These are phyloP conservation scores for Bos javanicus DNA, from an alignment of 2,113 vertebrate species.

Conservation along the genomic window DNA sequence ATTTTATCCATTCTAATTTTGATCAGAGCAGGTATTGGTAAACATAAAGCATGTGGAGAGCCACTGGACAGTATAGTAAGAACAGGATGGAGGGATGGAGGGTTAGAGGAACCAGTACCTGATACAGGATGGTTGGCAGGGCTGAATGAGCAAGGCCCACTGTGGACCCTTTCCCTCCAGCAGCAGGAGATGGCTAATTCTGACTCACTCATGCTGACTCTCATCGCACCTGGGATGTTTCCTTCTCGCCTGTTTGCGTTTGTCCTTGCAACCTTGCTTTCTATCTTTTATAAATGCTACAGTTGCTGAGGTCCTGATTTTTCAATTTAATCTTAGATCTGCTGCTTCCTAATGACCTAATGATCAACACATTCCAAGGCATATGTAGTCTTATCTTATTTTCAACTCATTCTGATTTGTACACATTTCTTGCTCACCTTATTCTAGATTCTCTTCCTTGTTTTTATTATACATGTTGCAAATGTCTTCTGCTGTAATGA, in stretches of 20 bases:
- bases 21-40: not conserved
- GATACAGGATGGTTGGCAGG: not conserved
- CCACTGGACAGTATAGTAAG: not conserved
- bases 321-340: not conserved
- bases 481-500: not conserved
- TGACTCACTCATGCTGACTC: not conserved
- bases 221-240: not conserved
- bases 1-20: not conserved
- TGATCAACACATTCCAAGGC: not conserved
- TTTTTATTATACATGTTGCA: not conserved
- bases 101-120: not conserved
- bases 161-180: rapidly evolving
- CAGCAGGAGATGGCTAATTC: not conserved
- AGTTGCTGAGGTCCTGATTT: not conserved
- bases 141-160: not conserved
- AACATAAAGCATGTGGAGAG: not conserved
- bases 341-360: not conserved
- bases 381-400: not conserved
- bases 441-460: not conserved
- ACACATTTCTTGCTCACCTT: not conserved
- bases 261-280: not conserved
- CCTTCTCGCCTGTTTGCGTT: not conserved
- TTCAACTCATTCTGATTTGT: not conserved
- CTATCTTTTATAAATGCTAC: not conserved
- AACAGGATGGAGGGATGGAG: not conserved